Evolutionary conservation across 2,888 invertebrate genomes (phyloP).

Genomic region (Trisateles emortualis): DNA sequence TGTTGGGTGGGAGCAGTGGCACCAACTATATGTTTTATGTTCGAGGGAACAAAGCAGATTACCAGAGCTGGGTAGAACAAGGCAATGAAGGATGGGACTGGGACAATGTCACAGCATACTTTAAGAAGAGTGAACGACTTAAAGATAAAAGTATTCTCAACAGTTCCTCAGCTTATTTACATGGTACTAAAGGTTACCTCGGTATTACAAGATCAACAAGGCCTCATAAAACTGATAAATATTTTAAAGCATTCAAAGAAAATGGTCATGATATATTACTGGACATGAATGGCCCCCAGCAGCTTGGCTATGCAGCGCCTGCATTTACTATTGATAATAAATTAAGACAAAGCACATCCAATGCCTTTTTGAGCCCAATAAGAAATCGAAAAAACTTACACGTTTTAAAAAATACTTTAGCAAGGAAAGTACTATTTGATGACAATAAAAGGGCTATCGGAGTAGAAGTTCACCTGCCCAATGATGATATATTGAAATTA

Average conservation of each 20-base stretch:
- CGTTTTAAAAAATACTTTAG: slow-evolving; percentile 56
- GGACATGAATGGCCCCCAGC: slow-evolving; percentile 57
- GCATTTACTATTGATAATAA: slow-evolving; percentile 51
- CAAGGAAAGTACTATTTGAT: slow-evolving; percentile 30
- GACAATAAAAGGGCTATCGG: slow-evolving; percentile 50
- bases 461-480: slow-evolving; percentile 45
- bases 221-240: slow-evolving; percentile 40
- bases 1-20: slow-evolving; percentile 89
- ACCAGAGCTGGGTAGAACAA: slow-evolving; percentile 78
- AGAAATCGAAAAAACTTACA: slow-evolving; percentile 53
- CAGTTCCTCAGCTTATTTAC: slow-evolving; percentile 51
- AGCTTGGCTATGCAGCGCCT: slow-evolving; percentile 53
- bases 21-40: slow-evolving; percentile 90
- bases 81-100: slow-evolving; percentile 84
- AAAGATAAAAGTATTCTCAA: slow-evolving; percentile 40
- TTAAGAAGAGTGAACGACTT: slow-evolving; percentile 62
- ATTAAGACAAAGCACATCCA: slow-evolving; percentile 55
- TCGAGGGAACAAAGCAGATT: slow-evolving; percentile 89
- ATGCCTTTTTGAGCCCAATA: slow-evolving; percentile 54
- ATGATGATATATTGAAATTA: slow-evolving; percentile 25
- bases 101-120: slow-evolving; percentile 58
- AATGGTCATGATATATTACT: slow-evolving; percentile 52
- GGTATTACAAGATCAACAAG: slow-evolving; percentile 59
- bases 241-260: slow-evolving; percentile 53
- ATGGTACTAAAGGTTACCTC: slow-evolving; percentile 51